These are phyloP conservation scores for Stenolophus ochropezus DNA, from an alignment of 2,888 invertebrate species.

Conservation along the genomic window DNA sequence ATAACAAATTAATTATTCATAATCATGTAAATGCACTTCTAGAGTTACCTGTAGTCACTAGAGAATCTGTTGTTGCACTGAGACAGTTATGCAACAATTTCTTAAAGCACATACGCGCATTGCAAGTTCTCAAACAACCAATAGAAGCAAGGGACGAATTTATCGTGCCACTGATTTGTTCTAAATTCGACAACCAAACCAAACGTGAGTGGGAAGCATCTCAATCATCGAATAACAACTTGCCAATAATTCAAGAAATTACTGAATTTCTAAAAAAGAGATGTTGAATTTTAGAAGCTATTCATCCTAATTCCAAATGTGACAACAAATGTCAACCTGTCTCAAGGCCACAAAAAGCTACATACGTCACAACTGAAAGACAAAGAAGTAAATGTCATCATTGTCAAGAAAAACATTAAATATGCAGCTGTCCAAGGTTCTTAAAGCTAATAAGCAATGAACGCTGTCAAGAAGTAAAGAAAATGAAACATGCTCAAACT, in stretches of 20 bases:
- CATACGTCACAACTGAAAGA: conserved; percentile 27
- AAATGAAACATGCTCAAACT: conserved; percentile 21
- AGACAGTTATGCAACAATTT: conserved; percentile 35
- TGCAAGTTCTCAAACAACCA: conserved; percentile 61
- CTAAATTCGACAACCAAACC: conserved; percentile 63
- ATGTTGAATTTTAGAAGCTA: too few relatives aligned
- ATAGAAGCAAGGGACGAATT: conserved; percentile 63
- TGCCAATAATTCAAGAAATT: not conserved
- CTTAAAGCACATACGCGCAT: conserved; percentile 29
- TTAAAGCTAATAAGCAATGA: not conserved
- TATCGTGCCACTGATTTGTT: conserved; percentile 62
- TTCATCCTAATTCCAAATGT: too few relatives aligned
- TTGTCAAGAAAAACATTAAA: conserved; percentile 23
- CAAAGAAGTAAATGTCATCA: not conserved
- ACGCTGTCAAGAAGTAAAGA: not conserved
- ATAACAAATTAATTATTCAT: conserved; percentile 59
- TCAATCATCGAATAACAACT: not conserved
- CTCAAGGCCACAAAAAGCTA: too few relatives aligned
- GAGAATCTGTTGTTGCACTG: conserved; percentile 4
- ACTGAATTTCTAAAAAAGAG: too few relatives aligned
- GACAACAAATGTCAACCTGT: too few relatives aligned
- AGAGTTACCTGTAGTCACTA: conserved; percentile 24
- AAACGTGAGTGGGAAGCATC: conserved; percentile 63
- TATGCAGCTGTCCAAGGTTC: conserved; percentile 3
- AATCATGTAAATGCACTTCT: conserved; percentile 61